Base-by-base conservation (phyloP, 2,113 vertebrate species). In the Tichodroma muraria region DNA sequence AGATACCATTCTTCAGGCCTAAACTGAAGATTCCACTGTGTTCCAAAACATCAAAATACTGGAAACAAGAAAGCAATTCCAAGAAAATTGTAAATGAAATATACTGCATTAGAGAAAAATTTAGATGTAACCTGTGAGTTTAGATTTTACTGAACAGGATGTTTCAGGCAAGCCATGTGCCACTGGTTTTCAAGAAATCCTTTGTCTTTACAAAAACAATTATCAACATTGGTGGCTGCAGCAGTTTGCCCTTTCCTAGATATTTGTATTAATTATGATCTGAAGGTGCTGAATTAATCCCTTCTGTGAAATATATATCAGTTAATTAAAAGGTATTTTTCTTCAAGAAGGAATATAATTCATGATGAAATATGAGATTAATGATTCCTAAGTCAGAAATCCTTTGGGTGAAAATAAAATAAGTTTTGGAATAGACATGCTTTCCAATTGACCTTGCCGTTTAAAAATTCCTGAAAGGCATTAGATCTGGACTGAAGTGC, bases 291-390 rank as follows among this genome's bases (percentile, higher is more conserved):
- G 30, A 80, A 77, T 50, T 15, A 94, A 56, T 89, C 42, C 27
- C 54, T 59, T 78, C 60, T 81, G 13, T 59, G 30, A 89, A 94
- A 84, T 87, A 73, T 10, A 88, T 45, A 52, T 69, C 70, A 69
- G 42, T 79, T 94, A 84, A 93, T 93, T 88, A 91, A 76, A 79
- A 90, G 37, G 12, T 27, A 57, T 85, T 80, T 93, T 85, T 78
- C 79, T 77, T 92, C 65, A 76, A 45, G 63, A 82, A 61, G 13
- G 9, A 70, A 44, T 63, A 37, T 45, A 80, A 85, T 70, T 88
- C 9, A 38, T 52, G 27, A 66, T 49, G 28, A 84, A 90, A 68
- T 8, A 63, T 9, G 8, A 80, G 68, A 85, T 61, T 73, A 88
- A 85, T 18, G 19, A 15, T 75, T 80, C 71, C 40, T 38, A 60